Evolutionary conservation across 2,888 invertebrate species (phyloP), one percentile per base, ranked within the genome.

Genomic region (Drosophila putrida): DNA sequence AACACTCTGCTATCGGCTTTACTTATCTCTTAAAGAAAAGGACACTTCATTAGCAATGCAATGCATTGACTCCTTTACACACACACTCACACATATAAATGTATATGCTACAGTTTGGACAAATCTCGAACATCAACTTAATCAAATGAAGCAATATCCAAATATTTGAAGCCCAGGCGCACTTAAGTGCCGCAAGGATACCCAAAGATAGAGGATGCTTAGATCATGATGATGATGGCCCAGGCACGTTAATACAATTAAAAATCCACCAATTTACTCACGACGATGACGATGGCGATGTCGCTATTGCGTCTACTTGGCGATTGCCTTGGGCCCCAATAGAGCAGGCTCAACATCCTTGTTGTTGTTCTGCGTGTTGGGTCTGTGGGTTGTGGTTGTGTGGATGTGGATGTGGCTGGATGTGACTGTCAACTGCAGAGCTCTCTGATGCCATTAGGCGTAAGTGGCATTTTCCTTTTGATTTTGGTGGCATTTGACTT

Each of bases 391-490:
- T 20, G 33, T 39, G 28, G 6, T 5, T 31, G n/a, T 25, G 36
- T 33, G 44, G 2, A 20, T 20, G 20, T 20, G 20, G 20, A 20
- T 20, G 20, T 20, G 20, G 20, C 1, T 31, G 39, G 5, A 6
- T 47, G 39, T 31, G 36, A 55, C 79, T 72, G 82, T 75, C 77
- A 74, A 49, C 67, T 63, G 51, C 69, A 78, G 66, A 55, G 47
- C 59, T 58, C 28, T 63, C 55, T 78, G 79, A 82, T 81, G 84
- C 82, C 84, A 85, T 85, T 86, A 82, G 87, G 65, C 77, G 75
- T 86, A 85, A 85, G 87, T 86, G 87, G 84, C 80, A 70, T 81
- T 82, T 82, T 86, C 84, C 85, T 79, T 82, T 85, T 83, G 83
- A 84, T 85, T 84, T 85, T 73, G 80, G 80, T 82, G 83, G 84